Base-by-base conservation (phyloP, 1,140 invertebrate species). In the Planococcus citri region DNA sequence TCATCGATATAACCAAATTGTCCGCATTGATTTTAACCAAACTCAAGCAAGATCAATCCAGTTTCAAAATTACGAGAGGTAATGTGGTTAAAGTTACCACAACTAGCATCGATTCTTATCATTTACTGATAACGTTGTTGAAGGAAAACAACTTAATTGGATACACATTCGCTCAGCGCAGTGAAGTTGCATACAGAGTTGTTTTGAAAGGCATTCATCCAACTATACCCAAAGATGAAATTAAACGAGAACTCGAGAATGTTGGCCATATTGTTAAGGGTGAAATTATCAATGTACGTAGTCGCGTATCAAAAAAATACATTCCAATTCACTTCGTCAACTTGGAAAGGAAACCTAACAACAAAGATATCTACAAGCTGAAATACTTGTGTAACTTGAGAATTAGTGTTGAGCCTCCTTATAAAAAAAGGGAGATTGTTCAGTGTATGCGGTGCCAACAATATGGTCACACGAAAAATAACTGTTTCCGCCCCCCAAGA, bases 271-370 rank as follows among this genome's bases (percentile, higher is more conserved):
- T 20, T 51, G 41, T 51, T 20, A 51, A 6, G 21, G 1, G 68
- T 22, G 69, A 69, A 41, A 57, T 71, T 14, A 57, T 60, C 6
- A 71, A 71, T 33, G 33, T 75, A 6, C 69, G 70, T 73, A 51
- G 75, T 51, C 41, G 41, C 17, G 17, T 51, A 9, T 9, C 74
- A 33, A 77, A 77, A 68, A 60, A 74, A 68, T 75, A 75, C 27
- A 71, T 78, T 12, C 71, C 74, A 8, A 70, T 78, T 58, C 77
- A 77, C 58, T 78, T 74, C 68, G 71, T 78, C 20, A 75, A 78
- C 68, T 27, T 78, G 25, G 72, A 75, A 70, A 75, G 74, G n/a
- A 68, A 70, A 12, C 72, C 74, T 12, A 77, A 77, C 14, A 78
- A 78, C 67, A 74, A 75, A 72, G 72, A 77, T 9, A 76, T 78